phyloP scores from a whole-genome alignment of 2,888 invertebrate species.

The Tubulanus polymorphus region DNA sequence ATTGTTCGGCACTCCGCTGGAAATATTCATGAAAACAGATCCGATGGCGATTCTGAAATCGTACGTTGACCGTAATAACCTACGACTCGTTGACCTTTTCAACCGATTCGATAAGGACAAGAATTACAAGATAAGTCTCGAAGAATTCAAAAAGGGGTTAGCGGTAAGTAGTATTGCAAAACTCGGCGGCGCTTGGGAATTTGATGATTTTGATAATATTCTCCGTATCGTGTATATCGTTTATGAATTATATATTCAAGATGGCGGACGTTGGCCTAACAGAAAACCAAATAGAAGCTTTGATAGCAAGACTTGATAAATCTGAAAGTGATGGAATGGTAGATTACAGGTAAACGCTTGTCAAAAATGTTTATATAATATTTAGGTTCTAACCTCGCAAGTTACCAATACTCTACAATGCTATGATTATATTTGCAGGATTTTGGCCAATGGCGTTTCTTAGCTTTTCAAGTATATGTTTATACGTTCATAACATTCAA shows the following conservation, averaged over 20 bases:
- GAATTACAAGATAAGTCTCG: slow-evolving; percentile 2
- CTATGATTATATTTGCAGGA: no score
- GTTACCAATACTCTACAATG: no score
- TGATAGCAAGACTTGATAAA: slow-evolving; percentile 27
- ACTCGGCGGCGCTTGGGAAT: background rate
- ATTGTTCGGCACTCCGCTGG: background rate
- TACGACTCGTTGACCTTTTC: slow-evolving; percentile 23
- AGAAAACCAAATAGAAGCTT: slow-evolving; percentile 28
- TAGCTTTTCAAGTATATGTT: no score
- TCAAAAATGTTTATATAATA: no score
- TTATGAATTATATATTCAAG: slow-evolving; percentile 16
- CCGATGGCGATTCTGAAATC: slow-evolving; percentile 22
- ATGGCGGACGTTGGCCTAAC: slow-evolving; percentile 28
- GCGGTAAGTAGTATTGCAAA: background rate
- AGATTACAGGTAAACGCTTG: slow-evolving; percentile 28
- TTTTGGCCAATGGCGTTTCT: no score
- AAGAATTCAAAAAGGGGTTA: background rate
- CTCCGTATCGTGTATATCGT: no score
- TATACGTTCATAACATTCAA: no score
- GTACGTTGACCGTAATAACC: slow-evolving; percentile 22
- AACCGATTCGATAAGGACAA: slow-evolving; percentile 23
- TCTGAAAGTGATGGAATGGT: slow-evolving; percentile 26
- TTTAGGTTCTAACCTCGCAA: no score
- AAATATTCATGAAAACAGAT: slow-evolving; percentile 3
- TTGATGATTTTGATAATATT: background rate